Evolutionary conservation across 2,888 invertebrate genomes (phyloP), one percentile per base, ranked within the genome.

Genomic region (Phaedon cochleariae): DNA sequence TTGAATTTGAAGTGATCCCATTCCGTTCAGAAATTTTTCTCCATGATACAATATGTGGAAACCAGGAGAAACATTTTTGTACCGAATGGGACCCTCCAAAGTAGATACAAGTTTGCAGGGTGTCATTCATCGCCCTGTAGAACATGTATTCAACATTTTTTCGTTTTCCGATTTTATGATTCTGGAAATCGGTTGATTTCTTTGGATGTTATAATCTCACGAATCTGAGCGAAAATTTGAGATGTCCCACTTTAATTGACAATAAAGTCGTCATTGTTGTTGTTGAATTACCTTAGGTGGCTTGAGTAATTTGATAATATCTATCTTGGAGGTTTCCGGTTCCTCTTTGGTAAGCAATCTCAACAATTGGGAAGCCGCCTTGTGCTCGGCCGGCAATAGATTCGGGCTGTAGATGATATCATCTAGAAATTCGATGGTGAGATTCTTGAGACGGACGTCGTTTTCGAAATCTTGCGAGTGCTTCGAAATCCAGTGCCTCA

Each of bases 401-500:
- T 92, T 93, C 0, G 95, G 94, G 74, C 90, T 91, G 77, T 90
- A 90, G 58, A 94, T 91, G 73, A 96, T 93, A 79, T 96, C 95
- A 75, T 95, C 95, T 55, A 96, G 86, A 81, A 96, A 94, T 78
- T 94, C 92, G 78, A 93, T 92, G 0, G 95, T 93, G 74, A 93
- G 84, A 21, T 88, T 88, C 69, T 92, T 91, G 64, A 96, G 85
- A 59, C 89, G 87, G 46, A 87, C 87, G 78, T 95, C 91, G 12
- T 88, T 87, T 85, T 94, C 94, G 83, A 95, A 95, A 82, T 95
- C 95, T 83, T 94, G 93, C 0, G 93, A 90, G 81, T 96, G 95
- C 82, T 96, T 96, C 0, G 93, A 93, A 31, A 94, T 92, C 96
- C 96, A 96, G 81, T 96, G 96, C 67, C 95, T 88, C 52, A 96